Base-by-base conservation (phyloP, 2,888 invertebrate genomes). In the Clusia tigrina region DNA sequence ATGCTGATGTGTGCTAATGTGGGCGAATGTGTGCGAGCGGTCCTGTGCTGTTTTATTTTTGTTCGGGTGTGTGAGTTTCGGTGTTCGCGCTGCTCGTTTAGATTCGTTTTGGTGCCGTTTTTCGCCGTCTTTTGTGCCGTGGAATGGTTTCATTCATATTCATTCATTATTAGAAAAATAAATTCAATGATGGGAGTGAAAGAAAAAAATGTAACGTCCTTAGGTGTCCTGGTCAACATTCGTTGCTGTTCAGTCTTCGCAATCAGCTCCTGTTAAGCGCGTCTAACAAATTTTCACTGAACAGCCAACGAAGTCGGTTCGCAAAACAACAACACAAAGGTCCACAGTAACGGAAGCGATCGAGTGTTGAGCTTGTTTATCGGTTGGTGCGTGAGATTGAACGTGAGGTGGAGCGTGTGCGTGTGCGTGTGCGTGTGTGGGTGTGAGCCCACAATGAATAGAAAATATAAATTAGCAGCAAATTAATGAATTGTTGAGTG, bases 231-330 rank as follows among this genome's bases (percentile, higher is more conserved):
- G 68, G 60, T 38, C 68, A 71, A 63, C 63, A 64, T 54, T 64
- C 69, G 68, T 74, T 77, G 77, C 71, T 71, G 74, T 79, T 81
- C 75, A 81, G 81, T 81, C 81, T 79, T 77, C 71, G 71, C 68
- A 73, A 73, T 80, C 76, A 75, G 74, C 80, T 81, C 73, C 68
- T 66, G 66, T 69, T 67, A 67, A 51, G 68, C 71, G 71, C 74
- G 68, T 71, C 73, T 64, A 62, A 64, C 53, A 46, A 61, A 66
- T 63, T 26, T 48, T 37, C 63, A 64, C 56, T 51, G 48, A 58
- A 63, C 62, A 58, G 51, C 46, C 51, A 63, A 54, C 54, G 54
- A n/a, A n/a, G n/a, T n/a, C n/a, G n/a, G n/a, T n/a, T n/a, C n/a
- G n/a, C n/a, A n/a, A n/a, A n/a, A n/a, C n/a, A n/a, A n/a, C n/a